Percentiles rank a stretch among this genome's conserved stretches.
Conservation (phyloP, 35 echinoderm and acorn worm genomes). For the Lytechinus variegatus region DNA sequence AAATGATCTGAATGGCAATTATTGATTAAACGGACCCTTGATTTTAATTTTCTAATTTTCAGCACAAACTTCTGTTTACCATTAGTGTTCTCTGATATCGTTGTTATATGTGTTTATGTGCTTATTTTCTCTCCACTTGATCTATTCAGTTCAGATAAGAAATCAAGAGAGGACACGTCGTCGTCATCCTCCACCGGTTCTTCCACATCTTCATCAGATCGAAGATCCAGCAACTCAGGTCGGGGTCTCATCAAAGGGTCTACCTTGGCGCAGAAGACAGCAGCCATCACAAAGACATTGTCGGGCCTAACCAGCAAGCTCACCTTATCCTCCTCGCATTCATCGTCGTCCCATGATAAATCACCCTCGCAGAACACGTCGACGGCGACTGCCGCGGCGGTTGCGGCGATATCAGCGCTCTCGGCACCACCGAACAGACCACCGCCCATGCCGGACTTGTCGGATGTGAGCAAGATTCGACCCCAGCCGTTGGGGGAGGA, state of each 20-base stretch:
- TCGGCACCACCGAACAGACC: slow-evolving; percentile 17
- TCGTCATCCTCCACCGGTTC: background rate
- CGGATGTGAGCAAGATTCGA: background rate
- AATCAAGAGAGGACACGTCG: slow-evolving; percentile 27
- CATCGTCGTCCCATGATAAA: background rate
- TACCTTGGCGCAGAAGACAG: slow-evolving; percentile 31
- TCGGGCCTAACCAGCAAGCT: slow-evolving; percentile 42
- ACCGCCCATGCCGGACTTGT: background rate
- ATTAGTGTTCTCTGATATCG: no score
- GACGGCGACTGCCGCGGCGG: background rate
- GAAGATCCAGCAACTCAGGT: slow-evolving; percentile 30
- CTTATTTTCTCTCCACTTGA: no score
- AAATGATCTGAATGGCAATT: no score
- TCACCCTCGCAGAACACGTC: background rate
- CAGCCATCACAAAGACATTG: slow-evolving; percentile 39
- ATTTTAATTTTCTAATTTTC: no score
- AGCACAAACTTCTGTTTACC: no score
- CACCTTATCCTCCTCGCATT: background rate
- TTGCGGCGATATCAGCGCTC: background rate
- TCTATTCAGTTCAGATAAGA: slow-evolving; percentile 39
- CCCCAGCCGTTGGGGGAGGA: slow-evolving; percentile 15
- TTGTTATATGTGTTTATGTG: no score
- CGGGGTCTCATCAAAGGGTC: slow-evolving; percentile 21
- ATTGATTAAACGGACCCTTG: no score
- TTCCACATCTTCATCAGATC: background rate